These are phyloP conservation scores for Leptinotarsa juncta DNA, from an alignment of 2,888 invertebrate genomes.

Conservation along the genomic window DNA sequence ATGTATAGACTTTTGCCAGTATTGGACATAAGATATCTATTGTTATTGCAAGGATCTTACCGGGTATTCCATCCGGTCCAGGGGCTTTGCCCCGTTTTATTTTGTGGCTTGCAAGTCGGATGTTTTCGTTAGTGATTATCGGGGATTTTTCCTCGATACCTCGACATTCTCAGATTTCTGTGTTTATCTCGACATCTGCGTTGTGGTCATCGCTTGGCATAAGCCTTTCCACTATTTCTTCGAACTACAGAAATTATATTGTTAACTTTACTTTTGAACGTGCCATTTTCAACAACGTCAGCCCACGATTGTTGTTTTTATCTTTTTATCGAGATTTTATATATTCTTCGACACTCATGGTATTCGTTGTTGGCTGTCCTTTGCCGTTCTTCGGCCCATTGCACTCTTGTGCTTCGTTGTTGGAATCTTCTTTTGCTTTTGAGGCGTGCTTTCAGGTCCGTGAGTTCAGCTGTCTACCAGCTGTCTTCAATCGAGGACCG, in stretches of 20 bases:
- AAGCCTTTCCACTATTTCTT: neutral
- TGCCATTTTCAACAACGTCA: neutral
- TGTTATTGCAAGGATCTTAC: neutral
- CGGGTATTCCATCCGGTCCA: neutral
- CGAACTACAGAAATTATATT: neutral
- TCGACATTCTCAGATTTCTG: neutral
- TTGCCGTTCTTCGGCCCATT: neutral
- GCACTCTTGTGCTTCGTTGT: neutral
- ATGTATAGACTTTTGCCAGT: neutral
- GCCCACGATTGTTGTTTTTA: neutral
- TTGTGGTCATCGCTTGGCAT: neutral
- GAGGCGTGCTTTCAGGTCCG: neutral
- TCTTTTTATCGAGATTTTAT: neutral
- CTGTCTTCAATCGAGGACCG: too few species aligned
- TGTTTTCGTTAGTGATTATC: neutral
- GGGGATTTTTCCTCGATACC: neutral
- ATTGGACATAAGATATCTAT: neutral
- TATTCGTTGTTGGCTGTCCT: neutral
- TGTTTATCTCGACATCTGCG: neutral
- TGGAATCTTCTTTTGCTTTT: neutral
- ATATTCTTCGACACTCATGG: neutral
- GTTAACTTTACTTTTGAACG: neutral
- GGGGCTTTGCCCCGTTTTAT: neutral
- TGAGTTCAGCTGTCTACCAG: neutral
- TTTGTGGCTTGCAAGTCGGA: neutral